These are phyloP conservation scores for Dasysyrphus tricinctus DNA, from an alignment of 2,888 invertebrate genomes.

Conservation along the genomic window DNA sequence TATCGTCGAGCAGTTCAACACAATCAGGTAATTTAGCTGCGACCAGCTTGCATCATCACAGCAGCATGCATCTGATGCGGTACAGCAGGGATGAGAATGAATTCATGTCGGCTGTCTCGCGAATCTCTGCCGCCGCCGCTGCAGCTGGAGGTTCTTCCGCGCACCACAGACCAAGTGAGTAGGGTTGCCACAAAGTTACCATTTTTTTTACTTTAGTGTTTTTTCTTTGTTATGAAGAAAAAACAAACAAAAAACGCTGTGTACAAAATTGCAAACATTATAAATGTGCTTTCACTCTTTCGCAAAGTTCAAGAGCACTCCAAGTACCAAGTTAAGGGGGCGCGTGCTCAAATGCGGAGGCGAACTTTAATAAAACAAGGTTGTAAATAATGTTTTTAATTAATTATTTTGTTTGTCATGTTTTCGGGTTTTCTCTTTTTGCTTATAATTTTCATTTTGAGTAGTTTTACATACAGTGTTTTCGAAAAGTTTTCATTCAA, in stretches of 20 bases:
- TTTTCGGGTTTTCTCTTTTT: neutral
- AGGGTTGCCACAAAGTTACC: slow-evolving; percentile 76
- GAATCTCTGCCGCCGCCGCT: slow-evolving; percentile 56
- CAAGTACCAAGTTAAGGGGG: slow-evolving; percentile 1
- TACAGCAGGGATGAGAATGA: slow-evolving; percentile 72
- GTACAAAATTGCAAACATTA: slow-evolving; percentile 16
- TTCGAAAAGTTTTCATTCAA: slow-evolving; percentile 50
- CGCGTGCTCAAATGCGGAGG: slow-evolving; percentile 4
- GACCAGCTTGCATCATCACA: slow-evolving; percentile 61
- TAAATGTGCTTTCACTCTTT: slow-evolving; percentile 20
- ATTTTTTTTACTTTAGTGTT: neutral
- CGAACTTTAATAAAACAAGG: slow-evolving; percentile 13
- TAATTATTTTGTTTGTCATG: neutral
- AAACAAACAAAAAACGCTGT: neutral
- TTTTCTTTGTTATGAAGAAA: neutral
- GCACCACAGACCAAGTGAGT: slow-evolving; percentile 75
- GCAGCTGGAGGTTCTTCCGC: slow-evolving; percentile 52
- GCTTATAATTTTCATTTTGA: slow-evolving; percentile 11
- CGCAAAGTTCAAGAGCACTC: slow-evolving; percentile 15
- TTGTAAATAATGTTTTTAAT: slow-evolving; percentile 7
- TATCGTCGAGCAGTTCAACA: slow-evolving; percentile 76
- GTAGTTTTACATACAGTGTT: slow-evolving; percentile 32
- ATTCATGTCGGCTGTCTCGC: slow-evolving; percentile 76
- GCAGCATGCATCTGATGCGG: slow-evolving; percentile 72
- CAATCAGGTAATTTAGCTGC: slow-evolving; percentile 73